Percentiles rank a stretch among this genome's conserved stretches.
Evolutionary conservation across 2,113 vertebrate genomes (phyloP).

Genomic region (Origma solitaria): DNA sequence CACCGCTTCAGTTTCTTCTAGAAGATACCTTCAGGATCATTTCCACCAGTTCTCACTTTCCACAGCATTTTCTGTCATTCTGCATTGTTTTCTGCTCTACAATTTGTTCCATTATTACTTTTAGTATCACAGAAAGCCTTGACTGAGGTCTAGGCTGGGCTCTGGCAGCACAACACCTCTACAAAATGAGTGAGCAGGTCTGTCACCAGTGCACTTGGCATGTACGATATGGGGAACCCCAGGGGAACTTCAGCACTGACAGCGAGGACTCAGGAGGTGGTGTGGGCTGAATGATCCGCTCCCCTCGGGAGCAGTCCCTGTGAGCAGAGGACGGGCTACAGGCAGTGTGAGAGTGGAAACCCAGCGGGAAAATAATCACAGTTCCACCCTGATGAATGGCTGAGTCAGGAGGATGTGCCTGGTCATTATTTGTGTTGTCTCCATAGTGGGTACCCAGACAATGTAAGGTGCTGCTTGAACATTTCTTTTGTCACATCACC

Average conservation of each 20-base stretch:
- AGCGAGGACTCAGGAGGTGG: not conserved
- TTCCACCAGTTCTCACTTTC: not conserved
- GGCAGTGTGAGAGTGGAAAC: not conserved
- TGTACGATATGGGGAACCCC: not conserved
- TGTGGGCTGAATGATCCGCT: not conserved
- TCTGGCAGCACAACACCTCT: not conserved
- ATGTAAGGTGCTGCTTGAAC: not conserved
- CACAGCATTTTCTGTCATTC: not conserved
- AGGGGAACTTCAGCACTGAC: not conserved
- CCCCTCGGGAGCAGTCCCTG: not conserved
- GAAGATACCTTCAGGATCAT: not conserved
- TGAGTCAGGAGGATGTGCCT: not conserved
- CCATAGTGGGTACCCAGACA: not conserved
- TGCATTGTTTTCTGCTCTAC: not conserved
- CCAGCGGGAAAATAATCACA: not conserved
- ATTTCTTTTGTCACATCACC: accelerated
- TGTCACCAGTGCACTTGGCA: not conserved
- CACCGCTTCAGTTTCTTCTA: not conserved
- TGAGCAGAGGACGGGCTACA: not conserved
- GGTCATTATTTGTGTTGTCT: not conserved
- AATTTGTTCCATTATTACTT: not conserved
- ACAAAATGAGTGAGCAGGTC: not conserved
- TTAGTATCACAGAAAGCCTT: not conserved
- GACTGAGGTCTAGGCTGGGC: not conserved
- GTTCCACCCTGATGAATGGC: not conserved